Evolutionary conservation across 2,888 invertebrate genomes (phyloP).

Genomic region (Lepetodrilus schrolli): DNA sequence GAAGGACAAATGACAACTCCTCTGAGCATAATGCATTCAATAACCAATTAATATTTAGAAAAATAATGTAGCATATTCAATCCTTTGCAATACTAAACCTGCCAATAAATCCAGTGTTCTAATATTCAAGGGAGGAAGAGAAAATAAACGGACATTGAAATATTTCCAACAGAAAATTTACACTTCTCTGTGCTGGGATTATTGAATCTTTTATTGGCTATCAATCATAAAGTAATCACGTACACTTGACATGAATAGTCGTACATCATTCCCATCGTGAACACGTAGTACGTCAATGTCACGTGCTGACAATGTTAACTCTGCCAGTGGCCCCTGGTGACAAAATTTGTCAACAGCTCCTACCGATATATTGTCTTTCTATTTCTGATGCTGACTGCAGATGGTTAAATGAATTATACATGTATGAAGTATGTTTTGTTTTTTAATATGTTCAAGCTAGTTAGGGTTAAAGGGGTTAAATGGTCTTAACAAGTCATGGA

Average conservation of each 20-base stretch:
- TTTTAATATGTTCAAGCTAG: not conserved
- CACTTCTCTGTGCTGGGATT: not conserved
- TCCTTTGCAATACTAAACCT: not conserved
- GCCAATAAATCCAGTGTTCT: not conserved
- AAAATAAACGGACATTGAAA: not conserved
- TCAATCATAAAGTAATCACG: slow-evolving; percentile 14
- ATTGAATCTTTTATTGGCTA: slow-evolving; percentile 24
- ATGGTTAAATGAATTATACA: not conserved
- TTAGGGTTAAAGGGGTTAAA: no score
- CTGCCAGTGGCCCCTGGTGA: not conserved
- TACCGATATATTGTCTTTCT: not conserved
- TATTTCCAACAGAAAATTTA: slow-evolving; percentile 12
- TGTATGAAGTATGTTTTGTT: not conserved
- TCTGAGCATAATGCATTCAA: no score
- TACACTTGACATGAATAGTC: not conserved
- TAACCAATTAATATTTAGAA: no score
- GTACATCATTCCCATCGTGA: slow-evolving; percentile 17
- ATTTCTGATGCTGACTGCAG: not conserved
- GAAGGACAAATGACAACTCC: not conserved
- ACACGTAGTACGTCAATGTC: not conserved
- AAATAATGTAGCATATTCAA: not conserved
- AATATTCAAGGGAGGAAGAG: not conserved
- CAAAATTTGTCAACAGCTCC: not conserved
- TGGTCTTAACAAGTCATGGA: no score
- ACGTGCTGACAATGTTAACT: not conserved